Conservation (phyloP, 2,888 invertebrate species). For the Andrena chrysosceles region DNA sequence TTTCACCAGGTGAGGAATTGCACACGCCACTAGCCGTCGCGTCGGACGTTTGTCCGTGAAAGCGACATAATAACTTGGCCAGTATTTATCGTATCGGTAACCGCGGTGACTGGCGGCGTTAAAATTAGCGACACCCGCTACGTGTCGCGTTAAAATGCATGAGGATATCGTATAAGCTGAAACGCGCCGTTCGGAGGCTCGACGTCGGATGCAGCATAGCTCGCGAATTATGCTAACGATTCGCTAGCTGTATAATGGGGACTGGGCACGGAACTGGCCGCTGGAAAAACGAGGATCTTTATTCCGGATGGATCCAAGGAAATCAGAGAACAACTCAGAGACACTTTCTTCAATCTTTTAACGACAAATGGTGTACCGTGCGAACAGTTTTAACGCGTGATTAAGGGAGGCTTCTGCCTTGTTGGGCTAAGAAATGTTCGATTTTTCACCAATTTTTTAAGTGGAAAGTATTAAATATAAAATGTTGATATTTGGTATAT, state of each 20-base stretch:
- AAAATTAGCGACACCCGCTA: conserved; percentile 10
- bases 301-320: too few species aligned
- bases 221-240: conserved; percentile 14
- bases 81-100: not conserved
- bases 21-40: not conserved
- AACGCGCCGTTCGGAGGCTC: not conserved
- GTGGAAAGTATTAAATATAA: too few species aligned
- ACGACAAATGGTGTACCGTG: too few species aligned
- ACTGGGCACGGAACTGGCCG: not conserved
- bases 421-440: too few species aligned
- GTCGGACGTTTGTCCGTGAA: conserved; percentile 1
- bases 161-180: not conserved
- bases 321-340: too few species aligned
- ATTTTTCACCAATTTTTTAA: too few species aligned
- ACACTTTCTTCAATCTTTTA: too few species aligned
- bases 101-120: not conserved
- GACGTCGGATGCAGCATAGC: not conserved
- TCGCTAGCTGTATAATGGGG: too few species aligned
- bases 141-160: not conserved
- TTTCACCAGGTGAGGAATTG: not conserved
- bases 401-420: too few species aligned
- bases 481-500: too few species aligned
- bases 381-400: not conserved
- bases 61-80: not conserved
- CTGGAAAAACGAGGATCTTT: too few species aligned